Evolutionary conservation across 2,888 invertebrate species (phyloP), one percentile per base, ranked within the genome.

Genomic region (Chymomyza amoena): DNA sequence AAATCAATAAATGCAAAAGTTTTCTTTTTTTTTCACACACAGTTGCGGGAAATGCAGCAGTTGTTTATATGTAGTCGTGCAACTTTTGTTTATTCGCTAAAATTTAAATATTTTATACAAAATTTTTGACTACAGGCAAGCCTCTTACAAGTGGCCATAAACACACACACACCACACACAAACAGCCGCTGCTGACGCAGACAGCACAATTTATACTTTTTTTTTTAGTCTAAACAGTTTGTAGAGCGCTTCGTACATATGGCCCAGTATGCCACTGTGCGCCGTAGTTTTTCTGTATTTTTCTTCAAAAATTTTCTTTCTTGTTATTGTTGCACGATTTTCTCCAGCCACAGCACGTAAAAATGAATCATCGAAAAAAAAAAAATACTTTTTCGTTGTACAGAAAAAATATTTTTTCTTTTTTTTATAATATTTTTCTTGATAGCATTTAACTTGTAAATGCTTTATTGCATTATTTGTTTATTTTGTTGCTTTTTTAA

Each of bases 61-160:
- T 70, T 72, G 54, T 59, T 72, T 36, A 25, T 25, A 25, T 3
- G 25, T n/a, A n/a, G n/a, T n/a, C 25, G 3, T 25, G 25, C 25
- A 25, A 25, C 4, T 25, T 25, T 25, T 25, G 25, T 25, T 51
- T 6, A 32, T 2, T 2, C 51, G 9, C n/a, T 1, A 51, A n/a
- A 18, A 54, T 16, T 16, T 54, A 18, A 54, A 18, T 20, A 54
- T 18, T 18, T 54, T 54, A 54, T 54, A 54, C 51, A 16, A 54
- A 54, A 54, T 18, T 15, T 15, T 45, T 45, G 32, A 45, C 39
- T 45, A 45, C 39, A 45, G 39, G 39, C 39, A 45, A 45, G 54
- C 20, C 54, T 87, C 83, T 84, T 84, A 87, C 88, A 84, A 84
- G 83, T 84, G 83, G 88, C 83, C 88, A 84, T 83, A 83, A 83